Evolutionary conservation across 2,113 vertebrate genomes (phyloP).

Genomic region (Terrapene triunguis): DNA sequence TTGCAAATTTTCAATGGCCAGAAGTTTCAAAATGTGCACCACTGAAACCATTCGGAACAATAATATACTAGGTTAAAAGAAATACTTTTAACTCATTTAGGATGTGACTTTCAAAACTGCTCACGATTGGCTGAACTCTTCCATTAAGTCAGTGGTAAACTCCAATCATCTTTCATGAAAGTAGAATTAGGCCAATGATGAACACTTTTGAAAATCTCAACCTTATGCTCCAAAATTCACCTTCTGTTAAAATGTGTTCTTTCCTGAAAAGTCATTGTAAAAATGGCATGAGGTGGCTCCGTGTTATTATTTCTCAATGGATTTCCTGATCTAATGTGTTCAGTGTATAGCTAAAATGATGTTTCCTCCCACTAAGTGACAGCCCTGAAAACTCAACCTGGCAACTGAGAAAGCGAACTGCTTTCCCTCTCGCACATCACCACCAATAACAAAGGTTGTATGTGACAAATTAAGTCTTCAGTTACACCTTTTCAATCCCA

Average conservation of each 20-base stretch:
- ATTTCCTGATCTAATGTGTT: neutral
- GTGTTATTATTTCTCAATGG: neutral
- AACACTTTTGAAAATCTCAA: neutral
- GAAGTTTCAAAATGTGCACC: neutral
- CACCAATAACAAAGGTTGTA: neutral
- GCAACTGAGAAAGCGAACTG: neutral
- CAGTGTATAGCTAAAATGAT: neutral
- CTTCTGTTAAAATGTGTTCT: neutral
- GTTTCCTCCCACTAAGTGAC: neutral
- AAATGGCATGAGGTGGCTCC: neutral
- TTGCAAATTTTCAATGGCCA: neutral
- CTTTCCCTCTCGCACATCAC: neutral
- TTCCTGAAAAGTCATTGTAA: neutral
- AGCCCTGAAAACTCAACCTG: constrained; percentile 14
- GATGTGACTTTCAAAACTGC: neutral
- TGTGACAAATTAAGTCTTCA: neutral
- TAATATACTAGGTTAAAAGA: neutral
- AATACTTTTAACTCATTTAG: neutral
- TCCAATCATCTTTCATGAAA: neutral
- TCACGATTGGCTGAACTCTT: neutral
- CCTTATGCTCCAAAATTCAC: neutral
- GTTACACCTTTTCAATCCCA: neutral
- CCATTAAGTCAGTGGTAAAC: neutral
- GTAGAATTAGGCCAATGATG: neutral
- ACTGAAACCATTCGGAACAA: neutral